Base-by-base conservation (phyloP, 2,888 invertebrate species). In the Anthoptus insignis region DNA sequence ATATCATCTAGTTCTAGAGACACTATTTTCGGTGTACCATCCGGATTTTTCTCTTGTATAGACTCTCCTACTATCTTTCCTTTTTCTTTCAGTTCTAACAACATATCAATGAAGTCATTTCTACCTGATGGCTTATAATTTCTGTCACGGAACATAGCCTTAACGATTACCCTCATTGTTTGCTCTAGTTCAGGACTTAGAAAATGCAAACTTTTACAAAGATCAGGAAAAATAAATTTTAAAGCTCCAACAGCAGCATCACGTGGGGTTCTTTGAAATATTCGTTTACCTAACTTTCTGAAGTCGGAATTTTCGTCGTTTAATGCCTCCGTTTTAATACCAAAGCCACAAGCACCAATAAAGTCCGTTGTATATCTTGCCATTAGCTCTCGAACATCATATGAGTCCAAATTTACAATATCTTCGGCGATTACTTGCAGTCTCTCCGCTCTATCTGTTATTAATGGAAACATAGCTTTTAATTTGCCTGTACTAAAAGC, bases 321-420 rank as follows among this genome's bases (percentile, higher is more conserved):
- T 16, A 91, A 73, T 1, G 89, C 72, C 64, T 91, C 88, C 82
- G 86, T 88, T 59, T 90, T 80, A 5, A 92, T 83, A 13, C 91
- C 91, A 70, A 92, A 92, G 13, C 87, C 91, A 71, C 91, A 91
- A 0, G 81, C 88, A 5, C 91, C 91, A 9, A 91, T 91, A 66
- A 91, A 89, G 68, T 91, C 91, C 4, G 89, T 91, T 0, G 91
- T 91, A 42, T 89, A 92, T 50, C 91, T 81, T 2, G 90, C 91
- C 89, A 91, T 91, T 0, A 91, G 81, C 67, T 91, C 91, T 45
- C 86, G 80, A 3, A 84, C 82, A 65, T 91, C 90, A 54, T 86
- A 89, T 68, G 73, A 81, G 42, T 87, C 86, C 53, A 72, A 77
- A 6, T 81, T 67, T 6, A 78, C 71, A 0, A 88, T 77, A 11